Percentiles rank a stretch among this genome's conserved stretches.
phyloP scores from a whole-genome alignment of 1,140 invertebrate genomes.

The Samia ricini region DNA sequence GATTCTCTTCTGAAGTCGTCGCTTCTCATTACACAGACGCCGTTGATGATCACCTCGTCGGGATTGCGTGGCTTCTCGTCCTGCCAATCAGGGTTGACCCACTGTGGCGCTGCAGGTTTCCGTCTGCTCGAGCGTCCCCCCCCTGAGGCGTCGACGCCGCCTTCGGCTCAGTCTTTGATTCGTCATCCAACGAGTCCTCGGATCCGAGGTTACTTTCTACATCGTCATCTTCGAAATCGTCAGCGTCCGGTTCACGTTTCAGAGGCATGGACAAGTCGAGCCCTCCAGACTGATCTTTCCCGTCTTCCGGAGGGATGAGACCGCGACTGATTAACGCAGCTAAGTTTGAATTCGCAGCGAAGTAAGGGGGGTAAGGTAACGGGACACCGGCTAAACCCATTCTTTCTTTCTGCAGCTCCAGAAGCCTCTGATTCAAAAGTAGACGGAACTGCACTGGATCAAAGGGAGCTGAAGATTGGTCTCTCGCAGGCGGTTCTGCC shows the following conservation, averaged over 20 bases:
- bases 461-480: conserved; percentile 84
- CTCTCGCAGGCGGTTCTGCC: conserved; percentile 83
- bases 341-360: conserved; percentile 84
- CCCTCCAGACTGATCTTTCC: conserved; percentile 87
- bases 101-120: conserved; percentile 96
- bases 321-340: conserved; percentile 84
- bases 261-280: conserved; percentile 89
- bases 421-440: conserved; percentile 90
- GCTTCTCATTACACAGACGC: conserved; percentile 93
- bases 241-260: conserved; percentile 85
- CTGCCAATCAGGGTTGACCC: conserved; percentile 97
- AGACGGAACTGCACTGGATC: conserved; percentile 94
- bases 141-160: conserved; percentile 73
- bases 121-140: conserved; percentile 81
- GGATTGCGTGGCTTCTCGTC: conserved; percentile 81
- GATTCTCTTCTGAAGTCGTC: conserved; percentile 83
- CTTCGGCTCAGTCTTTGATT: conserved; percentile 76
- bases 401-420: conserved; percentile 91
- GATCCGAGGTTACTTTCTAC: conserved; percentile 87
- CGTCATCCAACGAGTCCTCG: conserved; percentile 83
- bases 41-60: conserved; percentile 92
- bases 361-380: conserved; percentile 86
- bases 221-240: conserved; percentile 86
- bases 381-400: conserved; percentile 85
- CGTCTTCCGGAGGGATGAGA: conserved; percentile 77